Percentiles rank a stretch among this genome's conserved stretches.
phyloP scores from a whole-genome alignment of 2,797 vertebrate genomes.

The Dallia pectoralis region DNA sequence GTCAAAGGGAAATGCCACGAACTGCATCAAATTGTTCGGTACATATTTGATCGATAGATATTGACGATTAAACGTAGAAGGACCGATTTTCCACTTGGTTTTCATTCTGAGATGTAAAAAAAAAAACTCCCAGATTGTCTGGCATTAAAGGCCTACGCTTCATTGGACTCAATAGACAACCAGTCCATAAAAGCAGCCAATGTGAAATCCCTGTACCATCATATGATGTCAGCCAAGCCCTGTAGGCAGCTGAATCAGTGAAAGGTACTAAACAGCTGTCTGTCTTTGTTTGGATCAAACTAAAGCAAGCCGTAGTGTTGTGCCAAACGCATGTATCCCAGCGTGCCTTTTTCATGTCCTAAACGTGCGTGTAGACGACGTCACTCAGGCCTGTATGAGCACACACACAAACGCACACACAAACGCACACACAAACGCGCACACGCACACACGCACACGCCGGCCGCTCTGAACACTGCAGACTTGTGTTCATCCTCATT shows the following conservation, averaged over 20 bases:
- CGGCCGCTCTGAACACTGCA: too few relatives aligned
- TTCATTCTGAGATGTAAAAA: background rate
- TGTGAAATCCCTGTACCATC: slow-evolving; percentile 14
- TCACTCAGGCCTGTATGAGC: too few relatives aligned
- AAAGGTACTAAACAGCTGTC: slow-evolving; percentile 21
- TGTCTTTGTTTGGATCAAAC: slow-evolving; percentile 16
- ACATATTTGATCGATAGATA: background rate
- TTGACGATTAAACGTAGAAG: background rate
- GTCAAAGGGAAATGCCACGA: background rate
- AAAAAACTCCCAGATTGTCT: background rate
- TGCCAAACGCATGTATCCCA: background rate
- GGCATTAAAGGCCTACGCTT: background rate
- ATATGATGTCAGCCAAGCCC: slow-evolving; percentile 14
- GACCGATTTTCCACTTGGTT: slow-evolving; percentile 1
- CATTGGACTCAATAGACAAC: background rate
- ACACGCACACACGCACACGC: background rate
- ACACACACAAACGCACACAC: background rate
- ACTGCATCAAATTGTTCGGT: background rate
- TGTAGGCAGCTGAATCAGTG: slow-evolving; percentile 26
- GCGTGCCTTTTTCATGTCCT: background rate
- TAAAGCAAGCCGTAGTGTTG: background rate
- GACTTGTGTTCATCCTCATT: slow-evolving; percentile 8
- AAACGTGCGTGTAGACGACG: too few relatives aligned
- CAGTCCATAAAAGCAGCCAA: background rate
- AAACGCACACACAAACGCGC: background rate